phyloP scores from a whole-genome alignment of 2,113 vertebrate genomes.

The Sclerurus mexicanus region DNA sequence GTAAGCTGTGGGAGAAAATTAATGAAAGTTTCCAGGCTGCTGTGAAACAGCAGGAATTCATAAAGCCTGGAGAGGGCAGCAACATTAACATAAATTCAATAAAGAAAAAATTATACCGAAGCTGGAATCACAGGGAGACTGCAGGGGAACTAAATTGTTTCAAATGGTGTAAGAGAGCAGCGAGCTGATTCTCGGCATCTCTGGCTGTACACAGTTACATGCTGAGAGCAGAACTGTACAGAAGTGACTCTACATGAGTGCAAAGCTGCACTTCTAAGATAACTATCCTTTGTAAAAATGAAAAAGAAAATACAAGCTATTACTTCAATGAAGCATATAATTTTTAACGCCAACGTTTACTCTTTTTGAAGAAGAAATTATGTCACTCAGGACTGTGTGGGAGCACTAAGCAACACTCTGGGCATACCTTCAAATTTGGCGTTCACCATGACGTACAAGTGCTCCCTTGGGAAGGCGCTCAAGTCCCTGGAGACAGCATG shows the following conservation, averaged over 20 bases:
- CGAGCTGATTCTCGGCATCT: not conserved
- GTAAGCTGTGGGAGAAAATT: not conserved
- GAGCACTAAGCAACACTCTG: accelerated
- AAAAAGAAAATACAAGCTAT: not conserved
- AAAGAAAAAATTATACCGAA: not conserved
- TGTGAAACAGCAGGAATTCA: not conserved
- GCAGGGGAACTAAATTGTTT: not conserved
- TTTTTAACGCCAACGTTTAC: not conserved
- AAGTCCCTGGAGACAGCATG: conserved; percentile 93
- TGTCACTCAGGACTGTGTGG: accelerated
- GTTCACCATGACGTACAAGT: conserved; percentile 97
- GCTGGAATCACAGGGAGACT: not conserved
- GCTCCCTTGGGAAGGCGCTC: conserved; percentile 86
- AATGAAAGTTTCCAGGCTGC: not conserved
- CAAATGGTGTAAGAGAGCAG: not conserved
- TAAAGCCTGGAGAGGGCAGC: not conserved
- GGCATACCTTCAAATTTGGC: conserved; percentile 82
- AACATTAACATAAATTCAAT: not conserved
- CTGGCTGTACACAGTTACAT: no score
- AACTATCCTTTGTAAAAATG: not conserved
- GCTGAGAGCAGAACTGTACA: not conserved
- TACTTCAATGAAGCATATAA: not conserved
- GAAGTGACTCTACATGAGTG: not conserved
- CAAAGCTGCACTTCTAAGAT: not conserved
- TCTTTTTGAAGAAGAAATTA: not conserved